These are phyloP conservation scores for Apomyelois bistriatella DNA, from an alignment of 2,888 invertebrate species.

Conservation along the genomic window DNA sequence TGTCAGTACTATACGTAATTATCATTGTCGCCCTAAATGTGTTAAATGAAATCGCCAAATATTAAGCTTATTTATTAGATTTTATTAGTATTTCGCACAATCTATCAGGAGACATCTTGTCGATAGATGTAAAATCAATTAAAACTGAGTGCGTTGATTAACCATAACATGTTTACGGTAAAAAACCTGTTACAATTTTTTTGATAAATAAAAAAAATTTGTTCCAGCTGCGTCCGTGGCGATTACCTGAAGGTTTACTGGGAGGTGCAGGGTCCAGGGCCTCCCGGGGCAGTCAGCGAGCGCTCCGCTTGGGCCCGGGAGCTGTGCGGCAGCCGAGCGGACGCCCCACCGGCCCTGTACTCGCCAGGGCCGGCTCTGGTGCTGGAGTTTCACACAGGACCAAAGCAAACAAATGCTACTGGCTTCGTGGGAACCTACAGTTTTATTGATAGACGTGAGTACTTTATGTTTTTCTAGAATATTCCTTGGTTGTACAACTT, in stretches of 20 bases:
- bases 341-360: conserved; percentile 86
- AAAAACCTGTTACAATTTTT: too few relatives aligned
- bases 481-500: too few relatives aligned
- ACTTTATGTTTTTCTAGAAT: conserved; percentile 13
- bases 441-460: conserved; percentile 89
- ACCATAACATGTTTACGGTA: too few relatives aligned
- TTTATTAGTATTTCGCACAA: too few relatives aligned
- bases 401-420: conserved; percentile 75
- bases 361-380: conserved; percentile 87
- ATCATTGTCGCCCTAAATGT: too few relatives aligned
- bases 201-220: too few relatives aligned
- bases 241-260: conserved; percentile 90
- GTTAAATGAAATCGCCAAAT: too few relatives aligned
- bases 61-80: too few relatives aligned
- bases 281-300: conserved; percentile 86
- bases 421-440: conserved; percentile 88
- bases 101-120: too few relatives aligned
- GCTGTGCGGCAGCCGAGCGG: conserved; percentile 84
- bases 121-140: too few relatives aligned
- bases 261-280: conserved; percentile 86
- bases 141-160: too few relatives aligned
- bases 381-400: conserved; percentile 85
- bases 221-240: conserved; percentile 85
- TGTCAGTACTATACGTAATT: too few relatives aligned
- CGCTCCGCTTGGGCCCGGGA: conserved; percentile 86